A percentile compares a stretch with the other conserved stretches of the same genome.
Evolutionary conservation across 2,797 vertebrate species (phyloP).

Genomic region (Tinamus major): DNA sequence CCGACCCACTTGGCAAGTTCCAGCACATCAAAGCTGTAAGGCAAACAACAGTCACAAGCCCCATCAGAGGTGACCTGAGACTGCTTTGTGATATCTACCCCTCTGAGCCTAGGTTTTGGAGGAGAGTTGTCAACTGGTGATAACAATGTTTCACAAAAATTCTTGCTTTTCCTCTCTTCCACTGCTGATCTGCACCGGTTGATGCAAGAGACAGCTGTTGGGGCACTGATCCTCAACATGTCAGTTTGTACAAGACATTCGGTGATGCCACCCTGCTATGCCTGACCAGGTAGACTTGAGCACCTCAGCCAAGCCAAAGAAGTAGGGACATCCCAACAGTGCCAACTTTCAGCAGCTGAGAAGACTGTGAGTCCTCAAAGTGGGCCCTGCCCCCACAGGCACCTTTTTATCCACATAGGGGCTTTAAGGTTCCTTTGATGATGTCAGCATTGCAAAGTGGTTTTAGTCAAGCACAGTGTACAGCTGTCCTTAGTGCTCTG

Average conservation of each 20-base stretch:
- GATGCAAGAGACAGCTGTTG: neutral
- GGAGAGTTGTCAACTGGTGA: neutral
- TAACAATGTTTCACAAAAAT: neutral
- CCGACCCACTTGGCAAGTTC: neutral
- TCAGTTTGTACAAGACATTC: neutral
- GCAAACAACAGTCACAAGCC: slow-evolving; percentile 6
- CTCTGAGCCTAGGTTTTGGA: neutral
- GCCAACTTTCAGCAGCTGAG: neutral
- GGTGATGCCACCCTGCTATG: neutral
- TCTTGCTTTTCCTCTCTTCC: neutral
- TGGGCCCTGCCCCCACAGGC: neutral
- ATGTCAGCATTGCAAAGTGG: neutral
- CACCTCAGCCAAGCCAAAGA: fast-evolving
- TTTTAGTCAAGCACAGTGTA: neutral
- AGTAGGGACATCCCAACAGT: neutral
- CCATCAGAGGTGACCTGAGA: neutral
- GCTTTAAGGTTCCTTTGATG: neutral
- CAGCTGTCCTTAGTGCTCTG: neutral
- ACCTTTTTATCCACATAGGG: neutral
- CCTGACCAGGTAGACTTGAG: neutral
- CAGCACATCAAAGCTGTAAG: neutral
- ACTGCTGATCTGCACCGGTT: too few relatives aligned
- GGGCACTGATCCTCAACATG: fast-evolving
- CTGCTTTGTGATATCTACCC: neutral
- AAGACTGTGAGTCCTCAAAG: neutral